phyloP scores from a whole-genome alignment of 2,797 vertebrate genomes.

The Gobio occitaniae region DNA sequence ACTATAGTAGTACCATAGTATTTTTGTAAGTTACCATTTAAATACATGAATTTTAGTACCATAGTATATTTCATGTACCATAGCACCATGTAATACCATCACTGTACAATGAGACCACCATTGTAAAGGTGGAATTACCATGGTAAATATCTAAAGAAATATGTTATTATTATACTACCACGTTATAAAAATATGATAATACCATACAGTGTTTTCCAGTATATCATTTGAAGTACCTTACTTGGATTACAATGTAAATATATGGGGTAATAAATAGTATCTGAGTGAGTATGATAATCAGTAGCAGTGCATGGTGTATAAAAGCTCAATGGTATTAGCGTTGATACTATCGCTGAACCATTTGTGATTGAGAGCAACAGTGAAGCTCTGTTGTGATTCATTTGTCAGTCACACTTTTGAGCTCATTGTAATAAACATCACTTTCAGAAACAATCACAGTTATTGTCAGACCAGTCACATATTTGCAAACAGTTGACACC shows the following conservation, averaged over 20 bases:
- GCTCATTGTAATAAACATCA: slow-evolving; percentile 26
- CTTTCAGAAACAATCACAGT: slow-evolving; percentile 2
- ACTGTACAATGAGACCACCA: background rate
- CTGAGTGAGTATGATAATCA: background rate
- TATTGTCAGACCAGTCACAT: slow-evolving; percentile 32
- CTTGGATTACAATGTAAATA: background rate
- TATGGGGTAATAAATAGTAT: background rate
- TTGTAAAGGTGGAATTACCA: background rate
- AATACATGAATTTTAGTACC: background rate
- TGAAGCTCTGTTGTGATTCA: background rate
- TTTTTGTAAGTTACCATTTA: background rate
- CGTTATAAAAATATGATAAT: background rate
- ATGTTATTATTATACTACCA: background rate
- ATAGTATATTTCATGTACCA: background rate
- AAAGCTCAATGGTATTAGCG: background rate
- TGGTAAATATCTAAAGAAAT: background rate
- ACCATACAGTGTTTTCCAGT: background rate
- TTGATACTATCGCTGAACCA: background rate
- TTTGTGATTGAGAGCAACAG: slow-evolving; percentile 24
- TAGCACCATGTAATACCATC: background rate
- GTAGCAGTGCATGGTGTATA: background rate
- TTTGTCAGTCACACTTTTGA: slow-evolving; percentile 1
- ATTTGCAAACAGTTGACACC: slow-evolving; percentile 33
- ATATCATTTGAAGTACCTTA: background rate
- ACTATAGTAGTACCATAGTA: background rate